These are phyloP conservation scores for Ceratoteleas bidentatus DNA, from an alignment of 1,140 invertebrate genomes.

Conservation along the genomic window DNA sequence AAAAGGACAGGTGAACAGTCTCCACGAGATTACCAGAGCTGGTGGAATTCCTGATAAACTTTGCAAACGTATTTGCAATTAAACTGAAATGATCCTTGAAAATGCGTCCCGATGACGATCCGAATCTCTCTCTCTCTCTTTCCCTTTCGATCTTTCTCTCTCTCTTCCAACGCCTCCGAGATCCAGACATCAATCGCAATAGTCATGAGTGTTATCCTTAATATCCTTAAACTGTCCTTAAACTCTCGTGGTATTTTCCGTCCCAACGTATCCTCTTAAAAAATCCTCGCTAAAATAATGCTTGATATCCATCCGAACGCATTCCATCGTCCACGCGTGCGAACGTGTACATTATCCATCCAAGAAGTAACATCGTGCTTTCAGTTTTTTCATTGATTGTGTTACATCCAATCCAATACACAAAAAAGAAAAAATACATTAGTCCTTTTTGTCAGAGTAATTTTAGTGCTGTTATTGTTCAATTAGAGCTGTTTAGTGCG, in stretches of 20 bases:
- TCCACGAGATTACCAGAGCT: constrained; percentile 46
- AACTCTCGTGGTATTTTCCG: constrained; percentile 67
- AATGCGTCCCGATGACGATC: constrained; percentile 75
- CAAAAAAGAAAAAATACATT: constrained; percentile 83
- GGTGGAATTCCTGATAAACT: constrained; percentile 30
- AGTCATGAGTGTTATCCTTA: constrained; percentile 48
- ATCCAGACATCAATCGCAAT: constrained; percentile 68
- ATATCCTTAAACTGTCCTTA: constrained; percentile 55
- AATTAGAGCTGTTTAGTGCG: constrained; percentile 5
- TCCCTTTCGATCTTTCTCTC: constrained; percentile 60
- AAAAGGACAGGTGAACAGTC: constrained; percentile 12
- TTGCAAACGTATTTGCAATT: constrained; percentile 18
- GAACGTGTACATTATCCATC: constrained; percentile 80
- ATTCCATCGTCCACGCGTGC: constrained; percentile 78
- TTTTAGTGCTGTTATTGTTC: constrained; percentile 14
- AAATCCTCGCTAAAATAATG: constrained; percentile 60
- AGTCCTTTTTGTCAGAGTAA: constrained; percentile 71
- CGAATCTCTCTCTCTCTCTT: constrained; percentile 69
- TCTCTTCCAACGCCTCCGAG: constrained; percentile 67
- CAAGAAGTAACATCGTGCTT: constrained; percentile 81
- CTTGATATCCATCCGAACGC: constrained; percentile 80
- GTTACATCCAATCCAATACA: constrained; percentile 82
- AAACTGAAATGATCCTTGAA: constrained; percentile 68
- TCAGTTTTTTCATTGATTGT: constrained; percentile 82
- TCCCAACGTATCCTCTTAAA: constrained; percentile 64